These are phyloP conservation scores for Eriosoma lanigerum DNA, from an alignment of 1,140 invertebrate genomes.

Conservation along the genomic window DNA sequence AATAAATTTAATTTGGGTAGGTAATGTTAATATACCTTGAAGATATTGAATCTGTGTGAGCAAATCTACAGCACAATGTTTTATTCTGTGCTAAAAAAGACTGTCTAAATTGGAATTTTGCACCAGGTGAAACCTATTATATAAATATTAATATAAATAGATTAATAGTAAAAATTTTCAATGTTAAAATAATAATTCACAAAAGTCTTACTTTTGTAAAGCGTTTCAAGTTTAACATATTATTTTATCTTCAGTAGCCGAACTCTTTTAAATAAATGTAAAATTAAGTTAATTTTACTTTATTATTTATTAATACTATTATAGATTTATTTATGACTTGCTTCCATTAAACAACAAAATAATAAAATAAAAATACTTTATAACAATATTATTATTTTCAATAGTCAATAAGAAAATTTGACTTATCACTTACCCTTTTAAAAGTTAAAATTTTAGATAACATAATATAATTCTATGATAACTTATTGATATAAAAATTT, in stretches of 20 bases:
- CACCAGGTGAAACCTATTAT: not conserved
- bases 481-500: too few relatives aligned
- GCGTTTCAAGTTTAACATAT: conserved; percentile 36
- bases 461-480: too few relatives aligned
- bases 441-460: too few relatives aligned
- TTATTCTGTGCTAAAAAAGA: not conserved
- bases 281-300: too few relatives aligned
- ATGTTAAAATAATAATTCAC: not conserved
- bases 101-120: conserved; percentile 1
- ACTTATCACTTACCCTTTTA: too few relatives aligned
- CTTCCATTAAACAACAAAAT: too few relatives aligned
- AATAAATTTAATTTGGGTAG: not conserved
- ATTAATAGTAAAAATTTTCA: not conserved
- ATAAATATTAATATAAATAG: not conserved
- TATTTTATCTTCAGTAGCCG: not conserved
- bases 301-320: too few relatives aligned
- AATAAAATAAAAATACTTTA: too few relatives aligned
- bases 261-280: too few relatives aligned
- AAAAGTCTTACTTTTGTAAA: conserved; percentile 32
- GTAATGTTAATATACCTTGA: not conserved
- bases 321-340: too few relatives aligned
- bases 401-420: too few relatives aligned
- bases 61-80: not conserved
- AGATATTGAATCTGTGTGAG: not conserved
- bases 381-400: too few relatives aligned